A percentile compares a stretch with the other conserved stretches of the same genome.
These are phyloP conservation scores for Ethmia dodecea DNA, from an alignment of 2,888 invertebrate species.

Conservation along the genomic window DNA sequence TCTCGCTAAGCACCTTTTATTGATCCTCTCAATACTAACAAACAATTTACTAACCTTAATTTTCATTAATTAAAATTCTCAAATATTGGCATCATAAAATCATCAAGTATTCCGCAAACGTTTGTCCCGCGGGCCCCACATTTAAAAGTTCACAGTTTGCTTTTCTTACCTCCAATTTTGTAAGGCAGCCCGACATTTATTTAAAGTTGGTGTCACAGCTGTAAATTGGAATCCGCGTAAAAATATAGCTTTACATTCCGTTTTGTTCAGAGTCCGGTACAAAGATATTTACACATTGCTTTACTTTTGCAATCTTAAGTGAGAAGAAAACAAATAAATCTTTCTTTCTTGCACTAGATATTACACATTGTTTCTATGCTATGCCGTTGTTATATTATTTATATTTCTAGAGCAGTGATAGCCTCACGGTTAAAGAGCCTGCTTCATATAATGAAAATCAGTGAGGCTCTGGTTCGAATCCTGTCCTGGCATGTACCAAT, in stretches of 20 bases:
- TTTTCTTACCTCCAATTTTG: constrained; percentile 1
- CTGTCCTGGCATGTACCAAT: too few species aligned
- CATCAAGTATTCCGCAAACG: background rate
- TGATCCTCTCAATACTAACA: too few species aligned
- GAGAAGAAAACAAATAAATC: too few species aligned
- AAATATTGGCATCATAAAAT: background rate
- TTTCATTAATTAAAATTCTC: background rate
- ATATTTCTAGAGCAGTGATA: too few species aligned
- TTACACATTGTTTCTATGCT: background rate
- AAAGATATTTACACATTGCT: background rate
- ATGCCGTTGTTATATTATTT: background rate
- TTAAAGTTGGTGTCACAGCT: constrained; percentile 1
- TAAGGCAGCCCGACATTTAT: constrained; percentile 1
- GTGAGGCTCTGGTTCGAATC: too few species aligned
- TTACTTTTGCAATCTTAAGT: background rate
- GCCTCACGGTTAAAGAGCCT: too few species aligned
- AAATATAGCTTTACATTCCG: background rate
- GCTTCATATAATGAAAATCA: too few species aligned
- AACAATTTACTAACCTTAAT: background rate
- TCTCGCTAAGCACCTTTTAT: too few species aligned
- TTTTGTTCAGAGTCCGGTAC: background rate
- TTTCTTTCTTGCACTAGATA: too few species aligned
- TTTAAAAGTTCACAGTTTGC: background rate
- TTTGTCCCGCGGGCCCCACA: too few species aligned
- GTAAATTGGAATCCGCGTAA: background rate